Conservation (phyloP, 23 tunicate species). For the Halocynthia roretzi region DNA sequence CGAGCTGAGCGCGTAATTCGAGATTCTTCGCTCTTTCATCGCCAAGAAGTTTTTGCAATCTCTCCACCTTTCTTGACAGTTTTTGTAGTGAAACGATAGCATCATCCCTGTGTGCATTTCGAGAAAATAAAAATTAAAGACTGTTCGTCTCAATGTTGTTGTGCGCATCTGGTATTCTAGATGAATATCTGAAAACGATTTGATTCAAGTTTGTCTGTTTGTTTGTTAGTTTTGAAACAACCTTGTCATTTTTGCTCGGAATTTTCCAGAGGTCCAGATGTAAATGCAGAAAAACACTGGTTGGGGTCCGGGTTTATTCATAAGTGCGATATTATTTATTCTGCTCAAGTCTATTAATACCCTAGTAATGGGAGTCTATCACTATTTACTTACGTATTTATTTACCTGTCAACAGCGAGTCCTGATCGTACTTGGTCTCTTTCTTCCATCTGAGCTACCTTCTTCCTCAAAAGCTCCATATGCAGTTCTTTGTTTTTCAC, state of each 20-base stretch:
- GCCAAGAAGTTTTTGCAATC: conserved; percentile 76
- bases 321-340: background rate
- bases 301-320: background rate
- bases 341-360: background rate
- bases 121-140: background rate
- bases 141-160: no score
- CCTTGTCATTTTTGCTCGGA: no score
- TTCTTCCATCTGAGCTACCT: conserved; percentile 72
- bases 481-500: conserved; percentile 91
- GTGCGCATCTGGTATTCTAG: no score
- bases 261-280: background rate
- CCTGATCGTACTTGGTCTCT: conserved; percentile 74
- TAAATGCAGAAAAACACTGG: background rate
- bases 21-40: conserved; percentile 81
- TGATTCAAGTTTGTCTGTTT: no score
- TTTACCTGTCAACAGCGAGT: conserved; percentile 67
- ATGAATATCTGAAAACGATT: no score
- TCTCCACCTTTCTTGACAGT: conserved; percentile 79
- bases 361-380: background rate
- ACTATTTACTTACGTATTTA: background rate
- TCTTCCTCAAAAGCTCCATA: conserved; percentile 83
- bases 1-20: conserved; percentile 85
- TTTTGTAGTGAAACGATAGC: conserved; percentile 67
- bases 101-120: conserved; percentile 12
- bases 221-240: no score